Percentiles rank a stretch among this genome's conserved stretches.
Evolutionary conservation across 30 jellyfish, hydroid and myxozoan genomes (phyloP).

Genomic region (Cassiopea andromeda): DNA sequence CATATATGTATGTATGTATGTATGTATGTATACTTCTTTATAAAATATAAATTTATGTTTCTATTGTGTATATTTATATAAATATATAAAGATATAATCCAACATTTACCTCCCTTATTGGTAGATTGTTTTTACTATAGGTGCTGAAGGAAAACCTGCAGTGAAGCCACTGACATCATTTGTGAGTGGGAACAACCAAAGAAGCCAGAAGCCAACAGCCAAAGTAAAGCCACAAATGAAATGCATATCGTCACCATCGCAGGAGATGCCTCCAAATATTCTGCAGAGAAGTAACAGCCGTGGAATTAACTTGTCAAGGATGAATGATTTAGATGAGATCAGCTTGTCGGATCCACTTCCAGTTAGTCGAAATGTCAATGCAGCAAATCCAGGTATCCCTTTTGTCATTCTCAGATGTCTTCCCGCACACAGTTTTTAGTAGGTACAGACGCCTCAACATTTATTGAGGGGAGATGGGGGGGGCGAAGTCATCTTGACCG

Average conservation of each 20-base stretch:
- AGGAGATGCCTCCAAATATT: slow-evolving; percentile 52
- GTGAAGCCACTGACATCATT: slow-evolving; percentile 86
- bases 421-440: too few species aligned
- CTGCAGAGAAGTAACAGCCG: slow-evolving; percentile 36
- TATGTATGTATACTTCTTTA: too few species aligned
- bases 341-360: slow-evolving; percentile 73
- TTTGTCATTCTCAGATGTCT: neutral
- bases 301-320: slow-evolving; percentile 60
- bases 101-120: too few species aligned
- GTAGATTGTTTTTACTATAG: neutral
- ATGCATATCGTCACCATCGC: slow-evolving; percentile 63
- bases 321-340: slow-evolving; percentile 97
- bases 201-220: slow-evolving; percentile 94
- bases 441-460: too few species aligned
- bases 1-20: too few species aligned
- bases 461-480: too few species aligned
- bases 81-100: too few species aligned
- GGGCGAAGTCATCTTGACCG: too few species aligned
- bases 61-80: too few species aligned
- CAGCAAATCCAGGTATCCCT: neutral
- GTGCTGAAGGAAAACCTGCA: slow-evolving; percentile 41
- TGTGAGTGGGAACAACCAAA: slow-evolving; percentile 34
- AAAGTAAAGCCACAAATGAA: slow-evolving; percentile 96
- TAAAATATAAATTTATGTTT: too few species aligned
- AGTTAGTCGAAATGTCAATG: slow-evolving; percentile 6